Conservation (phyloP, 2,113 vertebrate species). For the Alligator mississippiensis region DNA sequence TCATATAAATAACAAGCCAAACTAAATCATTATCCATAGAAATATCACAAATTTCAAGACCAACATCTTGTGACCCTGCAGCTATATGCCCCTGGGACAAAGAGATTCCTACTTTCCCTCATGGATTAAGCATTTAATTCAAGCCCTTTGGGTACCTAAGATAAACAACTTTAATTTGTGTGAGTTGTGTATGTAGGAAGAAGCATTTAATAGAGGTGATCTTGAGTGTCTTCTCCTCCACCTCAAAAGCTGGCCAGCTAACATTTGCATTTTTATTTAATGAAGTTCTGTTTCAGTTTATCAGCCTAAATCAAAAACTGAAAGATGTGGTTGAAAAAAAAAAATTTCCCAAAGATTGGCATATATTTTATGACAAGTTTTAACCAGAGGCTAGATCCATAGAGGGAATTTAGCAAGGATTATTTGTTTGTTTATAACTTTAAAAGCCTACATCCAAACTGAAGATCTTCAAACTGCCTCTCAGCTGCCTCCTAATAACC, state of each 20-base stretch:
- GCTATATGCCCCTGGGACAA: neutral
- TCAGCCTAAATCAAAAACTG: neutral
- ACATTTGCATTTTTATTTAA: neutral
- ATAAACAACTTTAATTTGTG: neutral
- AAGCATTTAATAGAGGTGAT: neutral
- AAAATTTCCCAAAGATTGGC: neutral
- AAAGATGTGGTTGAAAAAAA: neutral
- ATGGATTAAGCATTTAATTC: neutral
- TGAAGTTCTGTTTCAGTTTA: too few species aligned
- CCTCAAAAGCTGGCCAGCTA: neutral
- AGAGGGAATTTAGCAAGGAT: neutral
- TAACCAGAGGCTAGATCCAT: neutral
- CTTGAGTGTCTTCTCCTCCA: neutral
- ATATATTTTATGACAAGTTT: neutral
- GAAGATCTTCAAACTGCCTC: neutral
- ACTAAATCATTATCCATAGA: neutral
- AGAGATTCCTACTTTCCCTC: fast-evolving
- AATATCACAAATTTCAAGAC: neutral
- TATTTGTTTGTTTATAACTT: neutral
- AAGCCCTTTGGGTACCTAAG: neutral
- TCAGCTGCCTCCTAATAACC: neutral
- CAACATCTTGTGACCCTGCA: neutral
- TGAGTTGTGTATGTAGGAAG: neutral
- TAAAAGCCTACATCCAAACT: neutral
- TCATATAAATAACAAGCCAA: constrained; percentile 11